Conservation (phyloP, 2,797 vertebrate genomes). For the Lepus oiostolus region DNA sequence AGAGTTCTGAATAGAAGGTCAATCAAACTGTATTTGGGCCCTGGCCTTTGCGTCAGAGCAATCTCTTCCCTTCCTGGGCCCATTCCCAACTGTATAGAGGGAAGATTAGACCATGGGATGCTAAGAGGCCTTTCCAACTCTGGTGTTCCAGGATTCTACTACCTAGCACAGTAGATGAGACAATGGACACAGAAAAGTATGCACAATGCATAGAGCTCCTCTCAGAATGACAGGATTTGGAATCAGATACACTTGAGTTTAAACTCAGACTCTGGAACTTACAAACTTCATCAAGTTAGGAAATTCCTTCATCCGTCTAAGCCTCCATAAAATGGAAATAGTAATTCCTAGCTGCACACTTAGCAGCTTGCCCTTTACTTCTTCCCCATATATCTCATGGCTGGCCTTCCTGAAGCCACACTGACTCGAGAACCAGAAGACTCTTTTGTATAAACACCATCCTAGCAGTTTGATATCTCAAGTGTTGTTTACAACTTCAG, state of each 20-base stretch:
- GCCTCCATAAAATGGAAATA: background rate
- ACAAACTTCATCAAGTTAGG: background rate
- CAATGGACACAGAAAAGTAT: background rate
- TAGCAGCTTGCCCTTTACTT: background rate
- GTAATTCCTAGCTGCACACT: background rate
- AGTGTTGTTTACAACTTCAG: background rate
- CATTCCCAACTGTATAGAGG: background rate
- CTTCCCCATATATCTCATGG: background rate
- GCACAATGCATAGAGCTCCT: background rate
- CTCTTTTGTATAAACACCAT: slow-evolving; percentile 13
- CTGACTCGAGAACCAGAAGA: background rate
- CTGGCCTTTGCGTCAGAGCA: background rate
- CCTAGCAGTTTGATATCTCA: background rate
- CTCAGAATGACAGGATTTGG: background rate
- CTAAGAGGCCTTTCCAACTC: background rate
- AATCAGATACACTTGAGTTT: background rate
- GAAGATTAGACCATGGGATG: background rate
- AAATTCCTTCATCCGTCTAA: background rate
- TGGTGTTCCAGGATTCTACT: background rate
- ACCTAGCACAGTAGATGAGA: background rate
- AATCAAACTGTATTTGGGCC: background rate
- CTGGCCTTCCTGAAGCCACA: background rate
- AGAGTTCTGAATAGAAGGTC: background rate
- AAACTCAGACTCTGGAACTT: background rate
- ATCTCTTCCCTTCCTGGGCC: background rate